These are phyloP conservation scores for Bombus haemorrhoidalis DNA, from an alignment of 1,140 invertebrate genomes.

Conservation along the genomic window DNA sequence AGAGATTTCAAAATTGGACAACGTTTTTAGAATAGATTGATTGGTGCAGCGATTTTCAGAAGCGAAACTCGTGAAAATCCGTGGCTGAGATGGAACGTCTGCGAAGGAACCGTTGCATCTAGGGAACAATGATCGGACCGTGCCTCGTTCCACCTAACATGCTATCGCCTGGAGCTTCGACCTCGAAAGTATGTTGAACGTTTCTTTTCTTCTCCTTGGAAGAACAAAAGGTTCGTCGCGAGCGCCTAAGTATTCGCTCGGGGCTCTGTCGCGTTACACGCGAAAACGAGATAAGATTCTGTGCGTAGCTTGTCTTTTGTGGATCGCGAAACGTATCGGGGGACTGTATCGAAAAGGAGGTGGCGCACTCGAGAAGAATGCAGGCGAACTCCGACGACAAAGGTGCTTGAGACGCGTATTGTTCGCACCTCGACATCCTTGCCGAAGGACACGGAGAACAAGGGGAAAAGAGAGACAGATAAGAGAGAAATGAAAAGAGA, in stretches of 20 bases:
- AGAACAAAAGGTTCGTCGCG: constrained; percentile 37
- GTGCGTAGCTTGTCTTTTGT: constrained; percentile 35
- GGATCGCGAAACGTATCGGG: constrained; percentile 29
- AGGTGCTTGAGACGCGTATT: constrained; percentile 39
- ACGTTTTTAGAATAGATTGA: too few relatives aligned
- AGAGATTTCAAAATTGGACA: too few relatives aligned
- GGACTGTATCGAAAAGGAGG: not conserved
- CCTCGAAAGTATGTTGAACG: constrained; percentile 47
- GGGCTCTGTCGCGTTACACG: constrained; percentile 33
- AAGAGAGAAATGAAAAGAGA: too few relatives aligned
- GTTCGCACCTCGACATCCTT: constrained; percentile 33
- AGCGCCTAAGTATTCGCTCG: constrained; percentile 20
- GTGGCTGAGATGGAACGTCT: not conserved
- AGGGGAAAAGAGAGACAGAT: not conserved
- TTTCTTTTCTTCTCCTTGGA: constrained; percentile 15
- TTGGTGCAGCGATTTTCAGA: too few relatives aligned
- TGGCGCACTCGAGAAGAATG: constrained; percentile 7
- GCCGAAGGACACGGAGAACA: constrained; percentile 19
- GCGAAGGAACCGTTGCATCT: not conserved
- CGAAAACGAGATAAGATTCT: constrained; percentile 37
- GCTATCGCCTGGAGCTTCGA: constrained; percentile 32
- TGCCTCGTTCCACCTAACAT: constrained; percentile 41
- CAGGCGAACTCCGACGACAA: not conserved
- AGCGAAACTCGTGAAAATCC: not conserved
- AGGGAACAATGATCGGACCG: constrained; percentile 53